Evolutionary conservation across 2,113 vertebrate species (phyloP), one percentile per base, ranked within the genome.

Genomic region (Polypterus senegalus): DNA sequence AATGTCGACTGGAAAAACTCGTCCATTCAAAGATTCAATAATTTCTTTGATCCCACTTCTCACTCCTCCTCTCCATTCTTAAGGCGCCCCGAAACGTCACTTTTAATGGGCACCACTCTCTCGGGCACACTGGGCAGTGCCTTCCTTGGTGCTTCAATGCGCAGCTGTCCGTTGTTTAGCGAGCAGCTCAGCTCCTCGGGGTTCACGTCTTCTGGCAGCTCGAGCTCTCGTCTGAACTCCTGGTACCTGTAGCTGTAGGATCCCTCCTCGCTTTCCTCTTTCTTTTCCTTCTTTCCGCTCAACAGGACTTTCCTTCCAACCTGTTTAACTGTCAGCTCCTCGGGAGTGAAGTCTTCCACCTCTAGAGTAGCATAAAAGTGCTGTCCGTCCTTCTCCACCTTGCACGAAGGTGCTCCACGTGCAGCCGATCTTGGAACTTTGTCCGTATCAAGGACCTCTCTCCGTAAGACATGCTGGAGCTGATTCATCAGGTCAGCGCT

Each of bases 61-160:
- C 27, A 27, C 27, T 27, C 27, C 27, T 27, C 27, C 27, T 27
- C 27, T 27, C 27, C 27, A 27, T 2, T 27, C 27, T 27, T 27
- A 27, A 27, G 1, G 27, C 27, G 2, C 27, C 27, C 27, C 27
- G 27, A 1, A 2, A 1, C 2, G 2, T 27, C 27, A 27, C 27
- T 27, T 27, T 27, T 27, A 27, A 27, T 27, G 27, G 27, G 83
- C 46, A 87, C 72, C 11, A 84, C 71, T 65, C 83, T 73, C 72
- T 84, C 83, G 27, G 73, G 77, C 47, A 70, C 71, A 1, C 70
- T 79, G 0, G 45, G 9, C 10, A 27, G 27, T 27, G 27, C 27
- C 27, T 1, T 27, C 27, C 27, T 27, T 27, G 27, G 27, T 27
- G 58, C 66, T 61, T 70, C 61, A 11, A 74, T 65, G 3, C 61